These are phyloP conservation scores for Sternotherus odoratus DNA, from an alignment of 2,797 vertebrate species.

Conservation along the genomic window DNA sequence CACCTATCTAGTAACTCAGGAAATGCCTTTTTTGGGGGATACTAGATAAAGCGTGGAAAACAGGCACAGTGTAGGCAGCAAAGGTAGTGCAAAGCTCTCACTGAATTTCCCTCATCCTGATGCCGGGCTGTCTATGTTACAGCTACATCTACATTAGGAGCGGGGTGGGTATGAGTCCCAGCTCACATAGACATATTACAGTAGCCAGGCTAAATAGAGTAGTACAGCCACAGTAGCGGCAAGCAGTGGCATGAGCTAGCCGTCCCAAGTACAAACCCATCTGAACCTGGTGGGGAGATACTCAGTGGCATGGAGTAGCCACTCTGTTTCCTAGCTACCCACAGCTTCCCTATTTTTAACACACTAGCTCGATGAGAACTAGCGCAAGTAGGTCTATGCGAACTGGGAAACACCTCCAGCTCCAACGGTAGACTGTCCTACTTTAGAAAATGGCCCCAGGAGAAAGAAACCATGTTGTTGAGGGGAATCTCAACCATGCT, in stretches of 20 bases:
- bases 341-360: background rate
- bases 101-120: background rate
- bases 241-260: background rate
- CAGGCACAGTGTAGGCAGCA: background rate
- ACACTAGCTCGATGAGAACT: background rate
- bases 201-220: too few species aligned
- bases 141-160: background rate
- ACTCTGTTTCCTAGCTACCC: too few species aligned
- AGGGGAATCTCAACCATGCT: background rate
- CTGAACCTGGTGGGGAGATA: background rate
- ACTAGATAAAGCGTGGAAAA: background rate
- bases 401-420: background rate
- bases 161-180: background rate
- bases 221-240: too few species aligned
- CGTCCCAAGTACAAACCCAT: background rate
- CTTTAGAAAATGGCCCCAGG: background rate
- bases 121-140: background rate
- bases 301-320: too few species aligned
- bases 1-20: background rate
- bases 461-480: background rate
- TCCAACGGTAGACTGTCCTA: background rate
- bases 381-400: background rate
- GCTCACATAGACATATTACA: background rate
- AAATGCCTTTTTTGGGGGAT: background rate
- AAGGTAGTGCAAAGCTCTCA: background rate